Evolutionary conservation across 2,888 invertebrate species (phyloP).

Genomic region (Andrena marginata): DNA sequence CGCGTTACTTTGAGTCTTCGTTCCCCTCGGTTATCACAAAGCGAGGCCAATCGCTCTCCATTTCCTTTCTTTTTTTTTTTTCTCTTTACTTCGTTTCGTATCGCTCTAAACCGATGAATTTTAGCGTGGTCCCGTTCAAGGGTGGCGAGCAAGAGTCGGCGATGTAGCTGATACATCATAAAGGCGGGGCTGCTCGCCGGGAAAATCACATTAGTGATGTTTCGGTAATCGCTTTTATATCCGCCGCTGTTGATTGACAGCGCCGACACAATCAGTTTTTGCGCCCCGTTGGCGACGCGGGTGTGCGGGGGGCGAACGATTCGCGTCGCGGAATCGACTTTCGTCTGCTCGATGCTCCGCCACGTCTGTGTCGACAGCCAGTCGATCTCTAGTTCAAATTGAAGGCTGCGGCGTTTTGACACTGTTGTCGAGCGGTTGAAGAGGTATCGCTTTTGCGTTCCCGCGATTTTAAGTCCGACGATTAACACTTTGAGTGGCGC

Average conservation of each 20-base stretch:
- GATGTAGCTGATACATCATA: slow-evolving; percentile 52
- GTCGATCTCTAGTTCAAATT: too few relatives aligned
- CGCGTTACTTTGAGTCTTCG: slow-evolving; percentile 23
- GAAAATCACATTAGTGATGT: slow-evolving; percentile 77
- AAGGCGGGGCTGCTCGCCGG: slow-evolving; percentile 61
- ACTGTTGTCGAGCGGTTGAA: too few relatives aligned
- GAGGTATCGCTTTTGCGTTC: too few relatives aligned
- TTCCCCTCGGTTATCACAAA: slow-evolving; percentile 8
- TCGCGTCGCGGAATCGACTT: slow-evolving; percentile 33
- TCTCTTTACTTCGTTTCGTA: background rate
- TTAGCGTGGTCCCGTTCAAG: slow-evolving; percentile 1
- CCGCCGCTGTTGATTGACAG: slow-evolving; percentile 67
- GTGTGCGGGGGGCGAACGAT: slow-evolving; percentile 21
- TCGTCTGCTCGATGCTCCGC: slow-evolving; percentile 15
- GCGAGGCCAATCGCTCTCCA: background rate
- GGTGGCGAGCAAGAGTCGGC: slow-evolving; percentile 64
- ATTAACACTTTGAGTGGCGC: too few relatives aligned
- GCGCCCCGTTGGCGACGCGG: slow-evolving; percentile 47
- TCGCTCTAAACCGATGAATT: slow-evolving; percentile 39
- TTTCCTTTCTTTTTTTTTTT: background rate
- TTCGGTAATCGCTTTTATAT: slow-evolving; percentile 76
- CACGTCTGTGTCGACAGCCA: too few relatives aligned
- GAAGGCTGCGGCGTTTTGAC: too few relatives aligned
- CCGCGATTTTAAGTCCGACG: too few relatives aligned
- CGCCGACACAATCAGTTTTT: slow-evolving; percentile 69